Evolutionary conservation across 2,888 invertebrate genomes (phyloP).

Genomic region (Agonopterix heracliana): DNA sequence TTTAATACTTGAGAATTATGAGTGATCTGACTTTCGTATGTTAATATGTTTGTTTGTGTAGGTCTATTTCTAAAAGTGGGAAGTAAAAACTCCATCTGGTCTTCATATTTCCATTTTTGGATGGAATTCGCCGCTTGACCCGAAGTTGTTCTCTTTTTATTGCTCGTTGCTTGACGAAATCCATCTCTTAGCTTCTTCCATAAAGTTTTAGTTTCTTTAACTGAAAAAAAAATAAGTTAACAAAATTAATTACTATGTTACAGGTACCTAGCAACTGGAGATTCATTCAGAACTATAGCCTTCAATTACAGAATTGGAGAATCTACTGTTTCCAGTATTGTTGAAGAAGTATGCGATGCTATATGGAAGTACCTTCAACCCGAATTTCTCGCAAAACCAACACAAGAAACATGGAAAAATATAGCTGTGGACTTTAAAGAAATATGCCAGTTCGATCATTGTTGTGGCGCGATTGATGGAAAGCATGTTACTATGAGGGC

Average conservation of each 20-base stretch:
- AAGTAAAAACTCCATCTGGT: not conserved
- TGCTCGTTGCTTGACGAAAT: not conserved
- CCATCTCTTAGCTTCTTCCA: constrained; percentile 11
- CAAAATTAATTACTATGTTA: not conserved
- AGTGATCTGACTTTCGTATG: not conserved
- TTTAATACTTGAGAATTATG: not conserved
- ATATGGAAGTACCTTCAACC: constrained; percentile 12
- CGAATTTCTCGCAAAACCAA: constrained; percentile 5
- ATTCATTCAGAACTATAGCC: constrained; percentile 13
- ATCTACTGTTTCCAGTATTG: constrained; percentile 11
- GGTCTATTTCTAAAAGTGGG: not conserved
- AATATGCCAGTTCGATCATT: not conserved
- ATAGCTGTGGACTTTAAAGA: not conserved
- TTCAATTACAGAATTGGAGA: constrained; percentile 18
- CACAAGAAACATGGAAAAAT: not conserved
- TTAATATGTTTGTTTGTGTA: constrained; percentile 1
- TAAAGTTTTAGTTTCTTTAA: too few relatives aligned
- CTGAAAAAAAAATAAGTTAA: too few relatives aligned
- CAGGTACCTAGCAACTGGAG: constrained; percentile 12
- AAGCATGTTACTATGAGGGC: not conserved
- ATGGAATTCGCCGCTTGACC: not conserved
- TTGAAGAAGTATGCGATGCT: constrained; percentile 11
- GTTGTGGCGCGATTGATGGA: constrained; percentile 5
- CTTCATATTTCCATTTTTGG: constrained; percentile 1
- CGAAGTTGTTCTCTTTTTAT: not conserved